Conservation (phyloP, 2,113 vertebrate species). For the Lipophrys pholis region DNA sequence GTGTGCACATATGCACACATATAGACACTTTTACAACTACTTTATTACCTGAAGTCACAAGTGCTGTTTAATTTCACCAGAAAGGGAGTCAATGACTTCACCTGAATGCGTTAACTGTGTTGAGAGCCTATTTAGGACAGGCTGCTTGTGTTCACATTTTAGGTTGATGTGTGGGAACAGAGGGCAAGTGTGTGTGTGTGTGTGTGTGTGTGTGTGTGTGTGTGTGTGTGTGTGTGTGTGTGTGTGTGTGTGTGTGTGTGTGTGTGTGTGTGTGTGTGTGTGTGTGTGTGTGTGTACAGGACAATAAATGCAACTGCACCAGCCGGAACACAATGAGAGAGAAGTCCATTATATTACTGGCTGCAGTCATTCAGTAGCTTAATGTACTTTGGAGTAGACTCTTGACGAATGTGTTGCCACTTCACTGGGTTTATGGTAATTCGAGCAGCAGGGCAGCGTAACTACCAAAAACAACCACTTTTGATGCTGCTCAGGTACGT, state of each 20-base stretch:
- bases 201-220: conserved; percentile 24
- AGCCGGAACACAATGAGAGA: conserved; percentile 47
- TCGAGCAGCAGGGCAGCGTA: conserved; percentile 38
- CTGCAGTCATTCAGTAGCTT: conserved; percentile 56
- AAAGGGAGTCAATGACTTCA: conserved; percentile 62
- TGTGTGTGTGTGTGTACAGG: conserved; percentile 22
- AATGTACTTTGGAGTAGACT: conserved; percentile 75
- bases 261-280: conserved; percentile 22
- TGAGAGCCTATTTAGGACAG: conserved; percentile 58
- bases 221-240: conserved; percentile 27
- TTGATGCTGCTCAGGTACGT: conserved; percentile 39
- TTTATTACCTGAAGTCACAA: conserved; percentile 68
- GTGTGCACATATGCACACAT: conserved; percentile 26
- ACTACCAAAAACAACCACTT: conserved; percentile 23
- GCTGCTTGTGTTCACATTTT: conserved; percentile 50
- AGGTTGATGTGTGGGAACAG: conserved; percentile 62
- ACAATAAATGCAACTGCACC: conserved; percentile 62
- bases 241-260: conserved; percentile 25
- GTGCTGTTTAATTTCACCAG: conserved; percentile 69
- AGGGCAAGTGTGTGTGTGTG: conserved; percentile 39
- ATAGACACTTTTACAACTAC: conserved; percentile 58
- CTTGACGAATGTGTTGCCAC: conserved; percentile 57
- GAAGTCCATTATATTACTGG: conserved; percentile 68
- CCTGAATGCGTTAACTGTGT: conserved; percentile 66
- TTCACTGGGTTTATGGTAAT: conserved; percentile 69